These are phyloP conservation scores for Stegodyphus mimosarum DNA, from an alignment of 1,140 invertebrate species.

Conservation along the genomic window DNA sequence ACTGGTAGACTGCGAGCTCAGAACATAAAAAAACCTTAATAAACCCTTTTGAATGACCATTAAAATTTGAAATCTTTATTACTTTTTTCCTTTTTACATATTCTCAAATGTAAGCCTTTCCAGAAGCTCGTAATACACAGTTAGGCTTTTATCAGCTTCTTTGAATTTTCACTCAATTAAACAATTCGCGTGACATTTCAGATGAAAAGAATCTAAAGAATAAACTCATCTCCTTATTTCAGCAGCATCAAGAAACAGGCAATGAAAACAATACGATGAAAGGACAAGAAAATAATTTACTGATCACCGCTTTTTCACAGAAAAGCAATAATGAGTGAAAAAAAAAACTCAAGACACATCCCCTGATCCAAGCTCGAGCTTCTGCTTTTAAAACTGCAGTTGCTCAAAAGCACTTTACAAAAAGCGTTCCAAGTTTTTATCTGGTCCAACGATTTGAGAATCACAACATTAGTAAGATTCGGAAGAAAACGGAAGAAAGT, in stretches of 20 bases:
- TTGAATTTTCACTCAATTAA: too few species aligned
- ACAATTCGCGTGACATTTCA: too few species aligned
- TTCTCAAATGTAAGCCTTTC: too few species aligned
- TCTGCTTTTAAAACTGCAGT: conserved; percentile 43
- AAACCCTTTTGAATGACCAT: too few species aligned
- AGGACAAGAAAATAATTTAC: conserved; percentile 27
- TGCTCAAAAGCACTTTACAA: conserved; percentile 35
- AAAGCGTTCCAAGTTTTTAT: conserved; percentile 39
- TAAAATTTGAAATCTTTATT: too few species aligned
- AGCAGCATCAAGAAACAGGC: not conserved
- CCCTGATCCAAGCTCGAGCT: conserved; percentile 18
- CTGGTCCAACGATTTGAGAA: conserved; percentile 54
- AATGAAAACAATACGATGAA: conserved; percentile 17
- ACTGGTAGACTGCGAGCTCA: too few species aligned
- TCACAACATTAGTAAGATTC: conserved; percentile 32
- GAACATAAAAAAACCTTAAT: too few species aligned
- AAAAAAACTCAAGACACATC: not conserved
- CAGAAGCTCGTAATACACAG: too few species aligned
- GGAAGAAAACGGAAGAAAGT: not conserved
- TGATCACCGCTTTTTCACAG: conserved; percentile 6
- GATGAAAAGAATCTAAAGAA: not conserved
- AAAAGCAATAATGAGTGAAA: conserved; percentile 7
- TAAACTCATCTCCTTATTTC: conserved; percentile 23
- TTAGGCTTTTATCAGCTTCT: too few species aligned
- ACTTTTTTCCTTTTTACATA: too few species aligned